Evolutionary conservation across 1,140 invertebrate genomes (phyloP).

Genomic region (Cyphomyrmex costatus): DNA sequence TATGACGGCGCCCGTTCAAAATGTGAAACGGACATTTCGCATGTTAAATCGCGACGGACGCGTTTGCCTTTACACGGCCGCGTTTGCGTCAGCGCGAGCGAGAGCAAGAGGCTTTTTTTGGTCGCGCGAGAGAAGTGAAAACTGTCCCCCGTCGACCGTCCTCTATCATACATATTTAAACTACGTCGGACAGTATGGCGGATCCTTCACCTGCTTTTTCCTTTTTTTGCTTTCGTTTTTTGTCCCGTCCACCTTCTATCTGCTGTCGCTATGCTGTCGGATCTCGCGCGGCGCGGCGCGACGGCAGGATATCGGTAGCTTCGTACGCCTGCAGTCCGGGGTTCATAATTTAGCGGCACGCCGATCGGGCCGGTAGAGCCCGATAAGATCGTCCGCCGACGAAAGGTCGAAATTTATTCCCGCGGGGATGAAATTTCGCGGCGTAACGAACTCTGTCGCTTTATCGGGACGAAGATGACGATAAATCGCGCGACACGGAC

Average conservation of each 20-base stretch:
- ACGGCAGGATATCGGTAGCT: conserved; percentile 42
- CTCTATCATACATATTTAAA: conserved; percentile 65
- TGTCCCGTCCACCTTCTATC: conserved; percentile 47
- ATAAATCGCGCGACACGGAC: conserved; percentile 48
- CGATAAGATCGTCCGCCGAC: conserved; percentile 49
- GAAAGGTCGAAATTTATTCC: conserved; percentile 64
- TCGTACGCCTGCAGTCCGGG: conserved; percentile 28
- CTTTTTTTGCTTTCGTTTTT: background rate
- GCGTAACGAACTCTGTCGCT: conserved; percentile 64
- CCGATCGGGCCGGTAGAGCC: conserved; percentile 25
- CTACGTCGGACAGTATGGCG: conserved; percentile 47
- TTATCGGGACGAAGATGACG: conserved; percentile 62
- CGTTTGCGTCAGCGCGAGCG: conserved; percentile 1
- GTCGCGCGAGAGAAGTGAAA: conserved; percentile 39
- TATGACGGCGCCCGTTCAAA: background rate
- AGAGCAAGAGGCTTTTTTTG: background rate
- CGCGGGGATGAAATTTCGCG: conserved; percentile 61
- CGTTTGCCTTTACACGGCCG: conserved; percentile 12
- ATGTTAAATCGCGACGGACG: conserved; percentile 22
- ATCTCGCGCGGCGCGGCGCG: background rate
- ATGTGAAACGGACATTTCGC: conserved; percentile 23
- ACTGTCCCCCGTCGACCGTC: conserved; percentile 19
- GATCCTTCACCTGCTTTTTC: conserved; percentile 10
- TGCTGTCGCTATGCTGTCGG: conserved; percentile 18
- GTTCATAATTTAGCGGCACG: conserved; percentile 61